Base-by-base conservation (phyloP, 1,140 invertebrate genomes). In the Xylocopa sonorina region DNA sequence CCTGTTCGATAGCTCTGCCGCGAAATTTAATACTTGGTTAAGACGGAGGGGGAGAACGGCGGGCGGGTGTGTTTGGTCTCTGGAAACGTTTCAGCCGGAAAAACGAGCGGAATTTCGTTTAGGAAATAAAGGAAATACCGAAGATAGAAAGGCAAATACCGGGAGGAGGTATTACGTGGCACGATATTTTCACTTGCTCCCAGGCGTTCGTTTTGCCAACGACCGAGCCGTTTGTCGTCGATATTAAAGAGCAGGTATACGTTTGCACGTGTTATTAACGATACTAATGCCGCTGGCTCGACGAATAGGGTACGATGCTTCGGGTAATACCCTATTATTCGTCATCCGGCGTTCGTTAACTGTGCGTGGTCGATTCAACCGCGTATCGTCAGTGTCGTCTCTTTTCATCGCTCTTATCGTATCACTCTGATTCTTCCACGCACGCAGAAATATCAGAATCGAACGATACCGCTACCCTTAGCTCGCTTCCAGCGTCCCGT, bases 61-160 rank as follows among this genome's bases (percentile, higher is more conserved):
- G 7, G 5, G 7, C 10, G 34, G 4, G 5, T 32, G 29, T 50
- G 21, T 50, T 50, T 51, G 64, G 64, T 34, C 64, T 24, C 64
- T 14, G 48, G 14, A 18, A 68, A 38, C 64, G 64, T 50, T 53
- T 38, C 64, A 68, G 29, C 21, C 48, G 64, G 64, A 68, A 68
- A 68, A 68, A 68, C 64, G 64, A 68, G 64, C 48, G 64, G 64
- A 68, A 68, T 68, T 68, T 68, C 64, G 64, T 68, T 68, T 38
- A 68, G 51, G 64, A 27, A 68, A 48, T 68, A 51, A 68, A 68
- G 64, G 64, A 68, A 68, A 51, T 68, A 68, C 48, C 64, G 43
- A 68, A 68, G 64, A 51, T 51, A 46, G 64, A 68, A 48, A 68
- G 64, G 64, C 64, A 68, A 68, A 68, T 68, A 68, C 64, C 29